Conservation (phyloP, 2,888 invertebrate species). For the Heliconius ismenius region DNA sequence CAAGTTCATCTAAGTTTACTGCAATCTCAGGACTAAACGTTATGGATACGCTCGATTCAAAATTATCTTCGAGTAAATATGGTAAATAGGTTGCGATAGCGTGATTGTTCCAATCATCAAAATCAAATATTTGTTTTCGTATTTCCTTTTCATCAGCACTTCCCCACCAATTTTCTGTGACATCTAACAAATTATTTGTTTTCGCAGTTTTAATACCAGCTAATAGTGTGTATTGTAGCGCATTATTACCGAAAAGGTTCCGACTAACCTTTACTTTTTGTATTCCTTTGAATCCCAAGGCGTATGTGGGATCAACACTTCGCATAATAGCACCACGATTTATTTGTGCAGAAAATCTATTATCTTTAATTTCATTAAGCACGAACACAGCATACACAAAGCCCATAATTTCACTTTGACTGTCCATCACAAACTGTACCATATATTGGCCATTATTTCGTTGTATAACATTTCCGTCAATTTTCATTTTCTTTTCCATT, state of each 20-base stretch:
- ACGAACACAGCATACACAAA: constrained; percentile 90
- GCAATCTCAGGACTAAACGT: constrained; percentile 82
- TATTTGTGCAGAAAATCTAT: constrained; percentile 76
- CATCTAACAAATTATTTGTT: constrained; percentile 92
- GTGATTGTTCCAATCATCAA: constrained; percentile 99
- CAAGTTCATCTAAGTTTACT: constrained; percentile 85
- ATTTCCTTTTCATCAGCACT: constrained; percentile 87
- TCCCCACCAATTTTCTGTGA: constrained; percentile 98
- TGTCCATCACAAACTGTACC: constrained; percentile 93
- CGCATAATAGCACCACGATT: constrained; percentile 64
- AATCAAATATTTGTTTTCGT: constrained; percentile 94
- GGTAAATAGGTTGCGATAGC: constrained; percentile 95
- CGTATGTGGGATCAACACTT: constrained; percentile 86
- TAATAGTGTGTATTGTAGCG: constrained; percentile 92
- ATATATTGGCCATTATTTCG: constrained; percentile 91
- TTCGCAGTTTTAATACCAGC: constrained; percentile 95
- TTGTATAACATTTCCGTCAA: constrained; percentile 90
- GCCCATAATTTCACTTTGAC: constrained; percentile 95
- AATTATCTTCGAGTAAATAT: constrained; percentile 89
- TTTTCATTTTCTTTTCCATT: constrained; percentile 97
- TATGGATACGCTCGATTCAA: constrained; percentile 89
- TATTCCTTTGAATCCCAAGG: constrained; percentile 95
- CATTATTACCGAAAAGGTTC: constrained; percentile 93
- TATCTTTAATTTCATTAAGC: constrained; percentile 89
- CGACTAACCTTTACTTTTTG: constrained; percentile 95